Conservation (phyloP, 2,888 invertebrate genomes). For the Macrosiphum euphorbiae region DNA sequence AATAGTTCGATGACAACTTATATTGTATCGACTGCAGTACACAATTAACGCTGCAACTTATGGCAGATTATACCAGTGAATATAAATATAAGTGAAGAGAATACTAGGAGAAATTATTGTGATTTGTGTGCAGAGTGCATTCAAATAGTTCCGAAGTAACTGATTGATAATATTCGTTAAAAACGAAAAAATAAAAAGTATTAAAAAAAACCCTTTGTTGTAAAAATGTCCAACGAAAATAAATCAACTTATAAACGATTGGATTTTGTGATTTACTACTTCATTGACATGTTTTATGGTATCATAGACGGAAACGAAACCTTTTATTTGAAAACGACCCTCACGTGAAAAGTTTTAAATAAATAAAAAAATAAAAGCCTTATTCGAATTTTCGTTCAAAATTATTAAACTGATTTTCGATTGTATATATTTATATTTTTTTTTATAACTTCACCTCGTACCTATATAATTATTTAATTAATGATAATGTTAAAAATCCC, state of each 20-base stretch:
- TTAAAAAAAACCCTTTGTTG: background rate
- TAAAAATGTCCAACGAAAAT: background rate
- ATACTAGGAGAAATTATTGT: background rate
- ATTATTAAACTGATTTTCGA: slow-evolving; percentile 26
- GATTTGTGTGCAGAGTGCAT: background rate
- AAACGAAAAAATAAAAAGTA: background rate
- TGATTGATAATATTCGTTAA: background rate
- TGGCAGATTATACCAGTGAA: background rate
- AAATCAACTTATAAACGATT: slow-evolving; percentile 36
- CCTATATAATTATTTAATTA: background rate
- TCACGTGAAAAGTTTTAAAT: background rate
- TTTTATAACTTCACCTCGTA: background rate
- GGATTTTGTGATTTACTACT: slow-evolving; percentile 35
- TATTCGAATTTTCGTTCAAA: background rate
- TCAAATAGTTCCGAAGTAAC: background rate
- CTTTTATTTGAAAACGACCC: slow-evolving; percentile 17
- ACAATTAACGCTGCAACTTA: background rate
- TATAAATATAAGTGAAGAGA: background rate
- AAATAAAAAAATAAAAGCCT: background rate
- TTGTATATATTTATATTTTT: background rate
- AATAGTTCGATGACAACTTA: background rate
- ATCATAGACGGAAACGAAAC: slow-evolving; percentile 28
- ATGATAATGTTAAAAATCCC: background rate
- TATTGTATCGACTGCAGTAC: background rate
- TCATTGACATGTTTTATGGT: slow-evolving; percentile 25